These are phyloP conservation scores for Phasia obesa DNA, from an alignment of 2,888 invertebrate species.

Conservation along the genomic window DNA sequence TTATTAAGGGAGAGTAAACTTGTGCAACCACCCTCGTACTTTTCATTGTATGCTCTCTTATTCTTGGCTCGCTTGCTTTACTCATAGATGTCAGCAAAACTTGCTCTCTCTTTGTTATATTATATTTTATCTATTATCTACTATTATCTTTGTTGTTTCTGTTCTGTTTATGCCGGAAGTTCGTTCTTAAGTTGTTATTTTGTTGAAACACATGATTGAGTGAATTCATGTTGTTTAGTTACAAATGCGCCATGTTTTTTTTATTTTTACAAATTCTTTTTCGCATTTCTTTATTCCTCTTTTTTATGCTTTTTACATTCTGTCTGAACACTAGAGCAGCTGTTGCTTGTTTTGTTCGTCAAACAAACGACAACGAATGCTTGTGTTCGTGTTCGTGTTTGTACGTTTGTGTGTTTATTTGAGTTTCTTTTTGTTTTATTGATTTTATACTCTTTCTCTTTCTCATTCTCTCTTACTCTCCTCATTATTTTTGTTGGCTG, in stretches of 20 bases:
- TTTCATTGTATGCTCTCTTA: background rate
- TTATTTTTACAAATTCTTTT: slow-evolving; percentile 18
- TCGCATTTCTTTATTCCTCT: slow-evolving; percentile 25
- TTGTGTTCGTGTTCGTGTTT: slow-evolving; percentile 11
- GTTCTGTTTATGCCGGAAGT: slow-evolving; percentile 59
- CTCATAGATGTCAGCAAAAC: slow-evolving; percentile 6
- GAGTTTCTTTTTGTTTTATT: slow-evolving; percentile 58
- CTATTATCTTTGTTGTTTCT: background rate
- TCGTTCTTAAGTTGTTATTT: slow-evolving; percentile 39
- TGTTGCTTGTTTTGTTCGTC: slow-evolving; percentile 59
- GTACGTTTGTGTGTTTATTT: background rate
- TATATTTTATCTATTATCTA: background rate
- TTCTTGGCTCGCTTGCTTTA: background rate
- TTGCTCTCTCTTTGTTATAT: slow-evolving; percentile 21
- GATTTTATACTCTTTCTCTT: slow-evolving; percentile 42
- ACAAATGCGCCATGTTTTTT: slow-evolving; percentile 52
- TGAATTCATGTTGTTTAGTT: slow-evolving; percentile 25
- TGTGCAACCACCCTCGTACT: background rate
- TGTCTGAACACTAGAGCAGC: slow-evolving; percentile 38
- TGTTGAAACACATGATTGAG: slow-evolving; percentile 3
- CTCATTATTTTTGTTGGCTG: slow-evolving; percentile 29
- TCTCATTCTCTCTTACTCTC: slow-evolving; percentile 12
- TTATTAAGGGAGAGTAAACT: background rate
- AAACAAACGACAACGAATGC: background rate
- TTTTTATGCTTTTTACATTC: slow-evolving; percentile 3